Base-by-base conservation (phyloP, 2,888 invertebrate species). In the Oegoconia quadripuncta region DNA sequence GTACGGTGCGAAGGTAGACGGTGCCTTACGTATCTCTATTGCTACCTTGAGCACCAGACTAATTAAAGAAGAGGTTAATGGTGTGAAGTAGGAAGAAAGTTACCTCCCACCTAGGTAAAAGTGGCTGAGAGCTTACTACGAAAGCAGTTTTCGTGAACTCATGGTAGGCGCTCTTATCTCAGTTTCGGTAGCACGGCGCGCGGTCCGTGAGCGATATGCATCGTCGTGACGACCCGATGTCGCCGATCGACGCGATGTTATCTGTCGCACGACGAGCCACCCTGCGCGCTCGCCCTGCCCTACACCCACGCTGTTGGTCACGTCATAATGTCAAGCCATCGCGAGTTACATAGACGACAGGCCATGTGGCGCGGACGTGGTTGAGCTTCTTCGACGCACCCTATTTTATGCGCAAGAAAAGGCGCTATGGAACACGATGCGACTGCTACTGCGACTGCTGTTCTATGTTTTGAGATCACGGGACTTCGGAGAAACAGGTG, bases 171-270 rank as follows among this genome's bases (percentile, higher is more conserved):
- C 9, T 3, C 12, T 6, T 28, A 32, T 63, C 63, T 70, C 66
- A 52, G 58, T 63, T 63, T 59, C 70, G 59, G 72, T 70, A 70
- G 72, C 71, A 46, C 15, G 14, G 20, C 7, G 36, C 12, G 55
- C 46, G 50, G 37, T 36, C 48, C 54, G 54, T 50, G 52, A 43
- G 46, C 55, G 82, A 83, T 83, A 77, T 41, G 49, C 52, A 82
- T 81, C 81, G 63, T 64, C 67, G 78, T 77, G 77, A 75, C 72
- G 75, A 72, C 70, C 73, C 70, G 74, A 74, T 77, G 76, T 57
- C 61, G 64, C 57, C 40, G 44, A 44, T 33, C 55, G 49, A 41
- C 50, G 59, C 62, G 83, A 83, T 84, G 55, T 35, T 80, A 84
- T 86, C 84, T 41, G 42, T 1, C 44, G 60, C 70, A 73, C 74